phyloP scores from a whole-genome alignment of 2,797 vertebrate species.

The Labroides dimidiatus region DNA sequence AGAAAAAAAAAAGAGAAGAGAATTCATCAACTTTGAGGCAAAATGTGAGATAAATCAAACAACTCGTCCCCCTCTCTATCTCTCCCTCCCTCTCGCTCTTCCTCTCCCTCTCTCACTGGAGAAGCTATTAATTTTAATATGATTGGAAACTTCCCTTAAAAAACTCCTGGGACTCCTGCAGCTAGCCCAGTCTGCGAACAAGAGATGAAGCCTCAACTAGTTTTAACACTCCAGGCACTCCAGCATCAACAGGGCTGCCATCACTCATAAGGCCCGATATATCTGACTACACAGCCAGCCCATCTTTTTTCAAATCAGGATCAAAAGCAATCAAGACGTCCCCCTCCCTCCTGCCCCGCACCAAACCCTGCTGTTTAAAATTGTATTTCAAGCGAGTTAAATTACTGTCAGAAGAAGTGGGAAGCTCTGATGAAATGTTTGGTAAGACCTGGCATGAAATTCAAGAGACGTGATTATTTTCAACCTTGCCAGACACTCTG shows the following conservation, averaged over 20 bases:
- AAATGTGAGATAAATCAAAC: slow-evolving; percentile 38
- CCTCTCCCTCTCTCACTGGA: background rate
- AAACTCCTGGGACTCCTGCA: slow-evolving; percentile 51
- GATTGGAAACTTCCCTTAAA: slow-evolving; percentile 16
- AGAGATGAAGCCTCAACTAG: slow-evolving; percentile 56
- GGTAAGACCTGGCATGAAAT: slow-evolving; percentile 47
- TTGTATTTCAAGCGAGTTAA: slow-evolving; percentile 56
- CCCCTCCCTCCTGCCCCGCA: background rate
- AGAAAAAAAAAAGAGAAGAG: background rate
- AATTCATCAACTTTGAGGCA: slow-evolving; percentile 12
- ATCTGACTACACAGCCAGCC: slow-evolving; percentile 10
- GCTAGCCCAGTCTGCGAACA: slow-evolving; percentile 27
- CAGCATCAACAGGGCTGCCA: slow-evolving; percentile 40
- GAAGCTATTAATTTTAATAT: slow-evolving; percentile 6
- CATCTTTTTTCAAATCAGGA: slow-evolving; percentile 36
- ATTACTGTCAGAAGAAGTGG: slow-evolving; percentile 45
- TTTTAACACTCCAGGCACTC: slow-evolving; percentile 43
- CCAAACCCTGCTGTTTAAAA: slow-evolving; percentile 24
- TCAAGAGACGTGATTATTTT: slow-evolving; percentile 50
- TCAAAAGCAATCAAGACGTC: slow-evolving; percentile 46
- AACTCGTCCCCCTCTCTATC: background rate
- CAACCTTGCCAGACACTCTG: slow-evolving; percentile 36
- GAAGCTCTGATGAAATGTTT: slow-evolving; percentile 54
- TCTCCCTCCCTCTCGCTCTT: background rate
- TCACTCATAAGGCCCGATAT: slow-evolving; percentile 20